phyloP scores from a whole-genome alignment of 2,113 vertebrate genomes.

The Pomatorhinus ruficollis region DNA sequence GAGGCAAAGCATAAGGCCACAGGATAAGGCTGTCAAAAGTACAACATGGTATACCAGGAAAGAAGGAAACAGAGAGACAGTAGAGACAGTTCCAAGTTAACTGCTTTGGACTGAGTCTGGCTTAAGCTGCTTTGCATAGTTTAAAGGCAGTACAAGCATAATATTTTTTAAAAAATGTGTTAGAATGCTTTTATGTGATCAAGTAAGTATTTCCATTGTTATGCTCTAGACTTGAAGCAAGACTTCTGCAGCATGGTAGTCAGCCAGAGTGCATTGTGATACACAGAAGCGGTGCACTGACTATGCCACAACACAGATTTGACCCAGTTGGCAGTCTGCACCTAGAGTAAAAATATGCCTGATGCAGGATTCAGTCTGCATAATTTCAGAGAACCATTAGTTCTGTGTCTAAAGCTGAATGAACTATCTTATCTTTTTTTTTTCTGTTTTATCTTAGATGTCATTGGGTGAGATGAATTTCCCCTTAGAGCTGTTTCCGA shows the following conservation, averaged over 20 bases:
- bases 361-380: background rate
- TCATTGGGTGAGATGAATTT: background rate
- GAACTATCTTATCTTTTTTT: background rate
- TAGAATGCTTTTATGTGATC: background rate
- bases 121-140: background rate
- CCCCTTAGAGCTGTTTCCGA: background rate
- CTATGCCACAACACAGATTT: background rate
- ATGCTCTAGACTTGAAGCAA: background rate
- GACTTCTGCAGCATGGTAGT: background rate
- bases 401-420: background rate
- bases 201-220: background rate
- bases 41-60: background rate
- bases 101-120: background rate
- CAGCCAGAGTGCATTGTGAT: background rate
- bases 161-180: background rate
- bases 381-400: background rate
- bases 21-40: background rate
- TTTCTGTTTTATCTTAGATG: background rate
- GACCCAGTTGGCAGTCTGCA: background rate
- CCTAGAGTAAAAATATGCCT: background rate
- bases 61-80: background rate
- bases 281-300: background rate
- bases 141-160: background rate
- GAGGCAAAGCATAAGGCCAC: background rate
- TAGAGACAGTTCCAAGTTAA: background rate